Conservation (phyloP, 1,140 invertebrate species). For the Drosophila cardini region DNA sequence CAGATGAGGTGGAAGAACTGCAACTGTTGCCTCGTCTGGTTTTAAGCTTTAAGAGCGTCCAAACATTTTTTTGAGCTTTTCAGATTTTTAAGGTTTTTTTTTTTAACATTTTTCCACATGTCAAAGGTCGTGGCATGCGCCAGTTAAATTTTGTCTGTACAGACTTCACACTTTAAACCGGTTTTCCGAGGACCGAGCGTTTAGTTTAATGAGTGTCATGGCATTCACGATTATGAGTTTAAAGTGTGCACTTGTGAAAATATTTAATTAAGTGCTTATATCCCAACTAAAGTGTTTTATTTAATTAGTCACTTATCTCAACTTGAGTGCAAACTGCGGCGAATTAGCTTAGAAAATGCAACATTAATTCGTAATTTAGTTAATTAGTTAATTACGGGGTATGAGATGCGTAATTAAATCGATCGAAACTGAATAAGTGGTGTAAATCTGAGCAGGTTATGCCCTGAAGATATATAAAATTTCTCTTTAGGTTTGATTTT, state of each 20-base stretch:
- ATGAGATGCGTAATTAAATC: background rate
- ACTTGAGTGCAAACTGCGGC: background rate
- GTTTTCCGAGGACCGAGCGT: slow-evolving; percentile 23
- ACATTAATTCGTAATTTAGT: no score
- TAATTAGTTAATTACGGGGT: no score
- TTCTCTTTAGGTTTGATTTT: background rate
- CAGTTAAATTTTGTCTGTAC: slow-evolving; percentile 31
- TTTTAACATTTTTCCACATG: no score
- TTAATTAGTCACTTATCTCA: background rate
- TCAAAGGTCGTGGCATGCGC: slow-evolving; percentile 24
- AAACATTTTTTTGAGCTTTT: background rate
- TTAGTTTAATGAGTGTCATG: slow-evolving; percentile 35
- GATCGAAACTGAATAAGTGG: background rate
- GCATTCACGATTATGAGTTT: background rate
- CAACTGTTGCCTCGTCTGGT: background rate
- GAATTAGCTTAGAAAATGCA: background rate
- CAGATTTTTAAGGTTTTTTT: slow-evolving; percentile 17
- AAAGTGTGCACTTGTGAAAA: slow-evolving; percentile 3
- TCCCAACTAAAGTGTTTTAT: background rate
- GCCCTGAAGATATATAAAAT: background rate
- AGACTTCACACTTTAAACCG: slow-evolving; percentile 5
- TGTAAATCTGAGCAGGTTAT: no score
- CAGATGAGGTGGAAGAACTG: background rate
- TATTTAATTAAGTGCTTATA: background rate
- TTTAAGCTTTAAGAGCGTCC: slow-evolving; percentile 52